A percentile compares a stretch with the other conserved stretches of the same genome.
Evolutionary conservation across 2,113 vertebrate species (phyloP).

Genomic region (Hemibagrus wyckioides): DNA sequence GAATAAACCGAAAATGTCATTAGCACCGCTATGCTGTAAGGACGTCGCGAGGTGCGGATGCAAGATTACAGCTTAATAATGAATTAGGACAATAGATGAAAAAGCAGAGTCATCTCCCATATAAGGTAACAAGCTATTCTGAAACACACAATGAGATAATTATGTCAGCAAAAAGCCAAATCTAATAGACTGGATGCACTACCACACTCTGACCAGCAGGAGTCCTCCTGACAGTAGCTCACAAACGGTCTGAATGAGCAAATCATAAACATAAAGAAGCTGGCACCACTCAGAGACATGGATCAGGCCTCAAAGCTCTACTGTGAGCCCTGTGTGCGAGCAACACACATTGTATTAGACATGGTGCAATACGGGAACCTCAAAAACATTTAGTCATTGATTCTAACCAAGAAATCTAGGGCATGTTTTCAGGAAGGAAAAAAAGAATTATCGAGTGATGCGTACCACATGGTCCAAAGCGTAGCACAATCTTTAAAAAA

Average conservation of each 20-base stretch:
- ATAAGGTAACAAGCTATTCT: slow-evolving; percentile 19
- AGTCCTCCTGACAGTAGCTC: slow-evolving; percentile 54
- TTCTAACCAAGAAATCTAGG: slow-evolving; percentile 21
- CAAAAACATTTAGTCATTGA: slow-evolving; percentile 23
- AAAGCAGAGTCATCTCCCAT: slow-evolving; percentile 30
- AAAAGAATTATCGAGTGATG: background rate
- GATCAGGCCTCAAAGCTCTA: slow-evolving; percentile 35
- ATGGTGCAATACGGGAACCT: background rate
- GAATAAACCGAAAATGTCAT: background rate
- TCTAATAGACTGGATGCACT: slow-evolving; percentile 14
- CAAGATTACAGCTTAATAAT: slow-evolving; percentile 10
- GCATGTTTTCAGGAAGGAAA: background rate
- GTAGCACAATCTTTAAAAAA: slow-evolving; percentile 25
- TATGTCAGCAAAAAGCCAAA: slow-evolving; percentile 26
- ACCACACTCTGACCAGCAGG: slow-evolving; percentile 50
- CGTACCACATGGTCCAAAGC: slow-evolving; percentile 23
- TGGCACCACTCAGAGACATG: slow-evolving; percentile 31
- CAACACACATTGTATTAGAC: slow-evolving; percentile 30
- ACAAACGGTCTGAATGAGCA: slow-evolving; percentile 40
- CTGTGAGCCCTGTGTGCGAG: slow-evolving; percentile 7
- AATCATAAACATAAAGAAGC: slow-evolving; percentile 34
- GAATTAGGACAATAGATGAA: slow-evolving; percentile 24
- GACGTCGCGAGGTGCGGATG: background rate
- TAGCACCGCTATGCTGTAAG: background rate
- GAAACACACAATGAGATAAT: slow-evolving; percentile 36